Base-by-base conservation (phyloP, 1,140 invertebrate species). In the Drosophila ananassae region DNA sequence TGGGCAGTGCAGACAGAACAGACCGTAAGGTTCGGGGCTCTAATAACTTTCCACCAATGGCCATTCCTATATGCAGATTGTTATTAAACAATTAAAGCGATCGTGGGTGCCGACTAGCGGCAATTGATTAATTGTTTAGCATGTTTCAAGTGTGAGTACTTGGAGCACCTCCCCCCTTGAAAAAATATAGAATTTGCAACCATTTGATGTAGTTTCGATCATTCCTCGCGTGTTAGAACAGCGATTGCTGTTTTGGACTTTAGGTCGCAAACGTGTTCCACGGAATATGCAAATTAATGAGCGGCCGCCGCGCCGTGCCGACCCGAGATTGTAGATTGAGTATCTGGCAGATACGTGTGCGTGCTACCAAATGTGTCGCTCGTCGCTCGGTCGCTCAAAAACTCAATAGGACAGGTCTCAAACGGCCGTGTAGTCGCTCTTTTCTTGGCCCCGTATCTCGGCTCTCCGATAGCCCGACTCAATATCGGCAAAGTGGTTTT, bases 1-100 rank as follows among this genome's bases (percentile, higher is more conserved):
- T 89, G 84, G 83, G 83, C 83, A 89, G 83, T 79, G 83, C 73
- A 83, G 75, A 83, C 83, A 78, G 58, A 62, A 62, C 55, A 51
- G n/a, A 52, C 34, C 1, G 1, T 17, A 17, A 17, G 53, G 44
- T 46, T 21, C 39, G 39, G n/a, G 39, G 3, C 39, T 46, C 17
- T 8, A 54, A 79, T 62, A 59, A 80, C 80, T 79, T 82, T 80
- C 60, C 61, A 52, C 68, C 1, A 53, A 53, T 63, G 50, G 59
- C 34, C 71, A 51, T 74, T 54, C 58, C 55, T 54, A 46, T 56
- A 68, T 83, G 64, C 37, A 53, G 39, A 59, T 37, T 79, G 55
- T 37, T 79, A 59, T 81, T 50, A 73, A 77, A 56, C 62, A 79
- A 71, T 63, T 56, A 73, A 62, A 32, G 62, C 54, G 37, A 68